Conservation (phyloP, 2,888 invertebrate species). For the Agrochola lota region DNA sequence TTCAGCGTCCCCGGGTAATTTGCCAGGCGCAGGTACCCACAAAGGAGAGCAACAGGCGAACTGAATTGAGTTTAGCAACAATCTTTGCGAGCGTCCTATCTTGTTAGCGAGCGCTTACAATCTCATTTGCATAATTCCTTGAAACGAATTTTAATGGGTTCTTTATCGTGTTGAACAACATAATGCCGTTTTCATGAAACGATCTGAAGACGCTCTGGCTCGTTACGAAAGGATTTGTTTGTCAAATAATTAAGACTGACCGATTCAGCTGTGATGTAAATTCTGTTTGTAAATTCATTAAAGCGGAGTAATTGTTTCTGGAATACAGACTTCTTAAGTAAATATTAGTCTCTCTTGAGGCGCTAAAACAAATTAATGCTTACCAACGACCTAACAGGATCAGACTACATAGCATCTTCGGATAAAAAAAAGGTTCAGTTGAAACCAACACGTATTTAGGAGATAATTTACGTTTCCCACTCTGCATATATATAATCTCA, state of each 20-base stretch:
- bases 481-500: not conserved
- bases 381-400: not conserved
- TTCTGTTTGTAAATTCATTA: slow-evolving; percentile 47
- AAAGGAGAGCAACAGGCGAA: slow-evolving; percentile 80
- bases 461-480: not conserved
- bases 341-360: slow-evolving; percentile 9
- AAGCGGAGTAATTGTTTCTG: slow-evolving; percentile 40
- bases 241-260: slow-evolving; percentile 71
- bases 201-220: slow-evolving; percentile 63
- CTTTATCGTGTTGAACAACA: slow-evolving; percentile 84
- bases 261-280: slow-evolving; percentile 44
- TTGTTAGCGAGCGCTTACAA: slow-evolving; percentile 84
- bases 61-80: slow-evolving; percentile 84
- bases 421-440: not conserved
- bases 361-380: slow-evolving; percentile 16
- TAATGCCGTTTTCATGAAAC: slow-evolving; percentile 77
- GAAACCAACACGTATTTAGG: not conserved
- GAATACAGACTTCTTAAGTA: slow-evolving; percentile 32
- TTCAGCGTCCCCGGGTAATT: slow-evolving; percentile 61
- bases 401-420: no score
- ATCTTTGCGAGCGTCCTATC: slow-evolving; percentile 82
- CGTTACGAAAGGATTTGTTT: slow-evolving; percentile 72
- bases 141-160: slow-evolving; percentile 85
- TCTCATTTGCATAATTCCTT: slow-evolving; percentile 87
- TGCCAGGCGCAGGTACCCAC: slow-evolving; percentile 61